Evolutionary conservation across 2,113 vertebrate species (phyloP).

Genomic region (Scytalopus superciliaris): DNA sequence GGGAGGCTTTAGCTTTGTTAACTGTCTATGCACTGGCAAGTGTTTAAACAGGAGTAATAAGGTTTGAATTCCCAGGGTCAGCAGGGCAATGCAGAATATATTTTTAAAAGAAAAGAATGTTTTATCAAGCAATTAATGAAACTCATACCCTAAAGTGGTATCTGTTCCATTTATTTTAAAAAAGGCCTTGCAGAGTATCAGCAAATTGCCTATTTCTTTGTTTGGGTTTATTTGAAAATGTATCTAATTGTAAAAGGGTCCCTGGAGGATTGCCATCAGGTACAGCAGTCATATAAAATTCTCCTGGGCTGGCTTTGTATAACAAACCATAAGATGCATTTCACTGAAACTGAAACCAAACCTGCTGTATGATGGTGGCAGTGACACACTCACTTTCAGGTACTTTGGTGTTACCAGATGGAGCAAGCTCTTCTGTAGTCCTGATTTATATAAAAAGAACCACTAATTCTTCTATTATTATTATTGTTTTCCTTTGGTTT

Average conservation of each 20-base stretch:
- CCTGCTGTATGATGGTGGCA: background rate
- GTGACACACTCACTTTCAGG: background rate
- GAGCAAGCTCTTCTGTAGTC: background rate
- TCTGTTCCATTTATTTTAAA: constrained; percentile 31
- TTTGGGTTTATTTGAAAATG: background rate
- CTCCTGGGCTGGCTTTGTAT: background rate
- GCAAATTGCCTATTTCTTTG: constrained; percentile 15
- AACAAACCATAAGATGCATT: background rate
- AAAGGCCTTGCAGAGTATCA: background rate
- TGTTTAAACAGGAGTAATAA: constrained; percentile 49
- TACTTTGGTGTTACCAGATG: background rate
- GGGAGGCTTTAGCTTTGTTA: constrained; percentile 28
- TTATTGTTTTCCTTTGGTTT: background rate
- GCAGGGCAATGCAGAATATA: background rate
- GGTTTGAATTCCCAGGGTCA: constrained; percentile 45
- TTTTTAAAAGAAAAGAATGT: constrained; percentile 7
- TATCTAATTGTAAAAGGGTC: background rate
- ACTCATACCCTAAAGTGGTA: background rate
- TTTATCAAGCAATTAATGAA: constrained; percentile 43
- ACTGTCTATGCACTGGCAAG: background rate
- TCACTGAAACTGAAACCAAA: background rate
- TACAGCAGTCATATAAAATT: background rate
- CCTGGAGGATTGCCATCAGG: background rate
- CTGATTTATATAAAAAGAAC: background rate
- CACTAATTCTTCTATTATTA: background rate